A percentile compares a stretch with the other conserved stretches of the same genome.
Evolutionary conservation across 2,113 vertebrate species (phyloP).

Genomic region (Heterotis niloticus): DNA sequence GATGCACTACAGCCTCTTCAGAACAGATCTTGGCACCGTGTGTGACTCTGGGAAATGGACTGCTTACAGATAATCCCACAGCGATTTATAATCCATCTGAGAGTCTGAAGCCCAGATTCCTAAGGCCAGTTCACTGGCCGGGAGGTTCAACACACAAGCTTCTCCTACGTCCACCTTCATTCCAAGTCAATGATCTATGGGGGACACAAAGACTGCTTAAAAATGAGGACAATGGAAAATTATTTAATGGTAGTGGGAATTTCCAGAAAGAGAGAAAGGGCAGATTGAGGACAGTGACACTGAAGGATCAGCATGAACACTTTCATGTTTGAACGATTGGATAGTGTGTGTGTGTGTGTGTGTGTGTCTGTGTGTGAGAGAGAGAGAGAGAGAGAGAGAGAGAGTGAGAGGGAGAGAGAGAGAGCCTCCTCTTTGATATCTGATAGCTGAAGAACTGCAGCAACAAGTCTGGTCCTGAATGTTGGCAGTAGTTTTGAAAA

Average conservation of each 20-base stretch:
- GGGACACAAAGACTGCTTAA: constrained; percentile 2
- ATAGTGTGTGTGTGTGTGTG: not conserved
- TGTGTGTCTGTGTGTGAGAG: too few relatives aligned
- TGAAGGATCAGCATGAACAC: not conserved
- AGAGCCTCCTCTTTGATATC: not conserved
- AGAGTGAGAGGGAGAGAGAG: too few relatives aligned
- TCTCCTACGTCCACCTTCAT: not conserved
- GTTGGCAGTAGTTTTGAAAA: not conserved
- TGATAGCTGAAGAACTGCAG: not conserved
- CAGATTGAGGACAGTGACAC: not conserved
- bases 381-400: too few relatives aligned
- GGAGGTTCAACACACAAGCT: not conserved
- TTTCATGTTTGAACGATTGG: not conserved
- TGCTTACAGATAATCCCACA: not conserved
- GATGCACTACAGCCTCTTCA: too few relatives aligned
- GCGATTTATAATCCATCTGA: not conserved
- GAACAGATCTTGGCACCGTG: too few relatives aligned
- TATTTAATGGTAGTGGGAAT: not conserved
- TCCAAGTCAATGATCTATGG: not conserved
- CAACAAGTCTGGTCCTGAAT: not conserved
- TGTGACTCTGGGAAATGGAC: too few relatives aligned
- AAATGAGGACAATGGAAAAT: not conserved
- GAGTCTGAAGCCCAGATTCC: not conserved
- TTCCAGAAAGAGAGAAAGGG: constrained; percentile 1
- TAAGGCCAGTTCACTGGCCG: not conserved